phyloP scores from a whole-genome alignment of 2,888 invertebrate genomes.

The Eilema depressum region DNA sequence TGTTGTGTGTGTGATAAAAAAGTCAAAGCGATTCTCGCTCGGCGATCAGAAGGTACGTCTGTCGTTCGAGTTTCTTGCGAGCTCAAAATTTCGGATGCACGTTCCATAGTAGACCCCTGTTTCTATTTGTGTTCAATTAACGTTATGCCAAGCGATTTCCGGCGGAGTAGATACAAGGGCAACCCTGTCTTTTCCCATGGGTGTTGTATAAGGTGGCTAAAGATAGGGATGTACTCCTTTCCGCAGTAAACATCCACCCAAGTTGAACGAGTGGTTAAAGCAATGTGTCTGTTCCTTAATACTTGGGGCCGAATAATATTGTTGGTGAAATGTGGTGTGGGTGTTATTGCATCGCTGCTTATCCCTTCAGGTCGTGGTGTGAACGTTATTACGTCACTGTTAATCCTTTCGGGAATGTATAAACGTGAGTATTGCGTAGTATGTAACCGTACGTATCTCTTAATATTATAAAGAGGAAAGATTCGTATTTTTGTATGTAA shows the following conservation, averaged over 20 bases:
- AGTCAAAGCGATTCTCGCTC: no score
- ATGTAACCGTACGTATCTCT: no score
- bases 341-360: background rate
- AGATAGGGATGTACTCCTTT: background rate
- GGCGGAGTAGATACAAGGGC: background rate
- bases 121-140: background rate
- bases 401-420: background rate
- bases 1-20: no score
- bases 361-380: no score
- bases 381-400: background rate
- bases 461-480: no score
- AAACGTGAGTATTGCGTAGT: background rate
- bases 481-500: no score
- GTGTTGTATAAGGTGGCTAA: background rate
- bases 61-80: no score
- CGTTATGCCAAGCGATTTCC: background rate
- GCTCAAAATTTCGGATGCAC: background rate
- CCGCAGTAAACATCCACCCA: background rate
- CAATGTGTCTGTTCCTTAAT: background rate
- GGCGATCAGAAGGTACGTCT: no score
- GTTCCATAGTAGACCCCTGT: background rate
- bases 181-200: background rate
- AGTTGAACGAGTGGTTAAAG: background rate
- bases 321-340: background rate
- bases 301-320: background rate